Evolutionary conservation across 1,140 invertebrate species (phyloP).

Genomic region (Heliconius nattereri): DNA sequence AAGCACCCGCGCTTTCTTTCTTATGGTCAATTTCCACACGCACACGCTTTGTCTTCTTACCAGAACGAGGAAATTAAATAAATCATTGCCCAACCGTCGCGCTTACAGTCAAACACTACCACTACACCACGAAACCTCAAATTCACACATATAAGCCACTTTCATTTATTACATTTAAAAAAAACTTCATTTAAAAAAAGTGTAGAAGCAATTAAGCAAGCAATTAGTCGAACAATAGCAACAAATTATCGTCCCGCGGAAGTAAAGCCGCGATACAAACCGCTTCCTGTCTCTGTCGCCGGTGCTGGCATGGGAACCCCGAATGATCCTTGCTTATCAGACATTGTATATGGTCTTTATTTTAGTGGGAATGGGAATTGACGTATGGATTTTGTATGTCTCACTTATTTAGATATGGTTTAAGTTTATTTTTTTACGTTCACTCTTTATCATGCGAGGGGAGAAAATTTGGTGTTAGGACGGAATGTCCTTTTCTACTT

Average conservation of each 20-base stretch:
- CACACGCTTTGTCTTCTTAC: too few relatives aligned
- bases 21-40: too few relatives aligned
- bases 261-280: constrained; percentile 9
- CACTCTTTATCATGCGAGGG: background rate
- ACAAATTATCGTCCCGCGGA: constrained; percentile 12
- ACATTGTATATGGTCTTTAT: constrained; percentile 2
- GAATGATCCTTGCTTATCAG: constrained; percentile 13
- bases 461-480: background rate
- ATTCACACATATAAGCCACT: too few relatives aligned
- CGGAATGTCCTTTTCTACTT: too few relatives aligned
- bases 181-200: constrained; percentile 6
- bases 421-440: background rate
- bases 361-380: constrained; percentile 7
- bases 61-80: too few relatives aligned
- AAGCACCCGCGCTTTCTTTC: too few relatives aligned
- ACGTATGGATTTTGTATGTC: constrained; percentile 1
- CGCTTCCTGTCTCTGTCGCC: background rate
- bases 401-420: background rate
- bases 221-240: constrained; percentile 10
- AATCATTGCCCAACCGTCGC: too few relatives aligned
- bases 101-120: too few relatives aligned
- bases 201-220: constrained; percentile 10
- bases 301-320: background rate
- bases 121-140: too few relatives aligned
- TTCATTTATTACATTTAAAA: too few relatives aligned